Evolutionary conservation across 2,113 vertebrate species (phyloP).

Genomic region (Xiphias gladius): DNA sequence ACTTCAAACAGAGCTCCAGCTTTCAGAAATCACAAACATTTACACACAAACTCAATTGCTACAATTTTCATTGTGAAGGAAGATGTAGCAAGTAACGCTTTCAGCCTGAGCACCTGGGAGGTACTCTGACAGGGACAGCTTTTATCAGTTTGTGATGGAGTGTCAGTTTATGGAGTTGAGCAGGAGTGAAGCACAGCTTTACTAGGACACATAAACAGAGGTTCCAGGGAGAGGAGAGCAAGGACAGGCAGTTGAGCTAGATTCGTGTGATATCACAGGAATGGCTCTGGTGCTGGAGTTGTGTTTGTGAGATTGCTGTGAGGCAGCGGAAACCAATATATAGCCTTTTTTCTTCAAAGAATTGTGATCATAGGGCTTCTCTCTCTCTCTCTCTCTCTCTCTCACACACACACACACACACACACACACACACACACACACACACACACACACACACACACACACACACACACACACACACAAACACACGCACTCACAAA

Average conservation of each 20-base stretch:
- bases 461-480: conserved; percentile 11
- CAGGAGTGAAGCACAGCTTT: conserved; percentile 47
- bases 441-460: conserved; percentile 6
- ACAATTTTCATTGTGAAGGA: neutral
- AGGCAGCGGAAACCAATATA: conserved; percentile 45
- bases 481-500: no score
- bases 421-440: conserved; percentile 14
- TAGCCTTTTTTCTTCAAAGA: conserved; percentile 69
- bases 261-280: conserved; percentile 67
- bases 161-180: conserved; percentile 56
- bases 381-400: neutral
- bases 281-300: conserved; percentile 64
- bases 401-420: conserved; percentile 3
- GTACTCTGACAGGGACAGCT: conserved; percentile 27
- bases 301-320: conserved; percentile 55
- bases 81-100: conserved; percentile 13
- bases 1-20: neutral
- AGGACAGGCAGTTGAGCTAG: conserved; percentile 67
- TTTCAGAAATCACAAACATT: conserved; percentile 41
- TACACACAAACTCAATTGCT: conserved; percentile 13
- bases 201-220: conserved; percentile 52
- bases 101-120: conserved; percentile 7
- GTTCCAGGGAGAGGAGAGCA: conserved; percentile 45
- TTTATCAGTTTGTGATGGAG: conserved; percentile 31
- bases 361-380: conserved; percentile 39